phyloP scores from a whole-genome alignment of 1,140 invertebrate genomes.

The Chironomus tepperi region DNA sequence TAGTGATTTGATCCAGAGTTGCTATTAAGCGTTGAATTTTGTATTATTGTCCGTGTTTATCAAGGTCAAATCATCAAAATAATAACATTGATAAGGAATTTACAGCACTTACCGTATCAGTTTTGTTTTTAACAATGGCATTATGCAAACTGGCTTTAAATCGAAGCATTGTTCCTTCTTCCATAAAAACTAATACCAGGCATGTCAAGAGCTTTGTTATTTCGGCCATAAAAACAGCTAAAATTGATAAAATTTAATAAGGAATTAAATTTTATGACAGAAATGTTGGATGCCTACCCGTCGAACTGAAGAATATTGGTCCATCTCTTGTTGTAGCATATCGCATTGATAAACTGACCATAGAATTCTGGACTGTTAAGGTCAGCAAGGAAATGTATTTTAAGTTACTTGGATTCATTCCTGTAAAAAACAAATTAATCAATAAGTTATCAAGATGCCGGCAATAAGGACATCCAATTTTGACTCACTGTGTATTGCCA shows the following conservation, averaged over 20 bases:
- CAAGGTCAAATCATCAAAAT: too few species aligned
- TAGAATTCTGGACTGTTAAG: conserved; percentile 90
- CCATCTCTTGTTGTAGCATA: conserved; percentile 80
- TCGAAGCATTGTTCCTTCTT: conserved; percentile 56
- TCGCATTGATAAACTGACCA: conserved; percentile 87
- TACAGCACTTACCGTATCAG: conserved; percentile 65
- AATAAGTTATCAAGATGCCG: neutral
- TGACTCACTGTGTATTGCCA: conserved; percentile 10
- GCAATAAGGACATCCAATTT: too few species aligned
- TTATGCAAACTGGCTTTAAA: conserved; percentile 52
- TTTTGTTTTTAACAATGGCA: conserved; percentile 69
- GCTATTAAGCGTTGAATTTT: too few species aligned
- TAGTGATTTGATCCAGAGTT: too few species aligned
- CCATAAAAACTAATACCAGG: conserved; percentile 64
- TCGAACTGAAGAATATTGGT: conserved; percentile 86
- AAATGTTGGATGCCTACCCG: conserved; percentile 49
- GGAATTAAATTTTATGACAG: conserved; percentile 21
- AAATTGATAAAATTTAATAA: conserved; percentile 34
- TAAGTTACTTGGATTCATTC: conserved; percentile 41
- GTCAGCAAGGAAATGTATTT: conserved; percentile 85
- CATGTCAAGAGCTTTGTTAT: conserved; percentile 86
- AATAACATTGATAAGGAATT: neutral
- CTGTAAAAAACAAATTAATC: neutral
- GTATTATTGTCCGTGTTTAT: too few species aligned
- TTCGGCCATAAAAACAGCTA: conserved; percentile 93